Evolutionary conservation across 2,888 invertebrate genomes (phyloP).

Genomic region (Priocnemis perturbator): DNA sequence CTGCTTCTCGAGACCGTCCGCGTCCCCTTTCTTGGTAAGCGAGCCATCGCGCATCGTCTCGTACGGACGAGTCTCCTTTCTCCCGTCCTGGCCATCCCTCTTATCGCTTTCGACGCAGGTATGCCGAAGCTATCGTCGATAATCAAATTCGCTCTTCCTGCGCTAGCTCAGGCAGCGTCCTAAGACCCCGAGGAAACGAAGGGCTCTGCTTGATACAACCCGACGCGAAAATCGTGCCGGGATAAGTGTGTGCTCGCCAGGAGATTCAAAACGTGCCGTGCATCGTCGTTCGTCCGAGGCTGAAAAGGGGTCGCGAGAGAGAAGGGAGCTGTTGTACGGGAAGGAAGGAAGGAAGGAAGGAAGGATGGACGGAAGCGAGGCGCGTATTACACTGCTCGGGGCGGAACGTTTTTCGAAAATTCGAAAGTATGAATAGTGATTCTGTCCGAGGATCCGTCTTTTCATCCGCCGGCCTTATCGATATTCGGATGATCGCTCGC

Average conservation of each 20-base stretch:
- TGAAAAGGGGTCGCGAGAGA: background rate
- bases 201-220: constrained; percentile 7
- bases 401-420: too few relatives aligned
- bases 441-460: too few relatives aligned
- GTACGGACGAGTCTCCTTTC: too few relatives aligned
- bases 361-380: background rate
- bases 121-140: constrained; percentile 18
- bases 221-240: constrained; percentile 4
- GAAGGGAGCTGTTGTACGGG: background rate
- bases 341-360: background rate
- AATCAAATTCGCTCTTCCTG: constrained; percentile 28
- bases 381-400: too few relatives aligned
- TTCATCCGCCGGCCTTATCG: too few relatives aligned
- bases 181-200: constrained; percentile 2
- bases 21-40: too few relatives aligned
- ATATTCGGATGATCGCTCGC: too few relatives aligned
- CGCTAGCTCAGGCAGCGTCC: background rate
- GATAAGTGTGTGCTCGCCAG: constrained; percentile 9
- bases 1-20: too few relatives aligned
- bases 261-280: constrained; percentile 27
- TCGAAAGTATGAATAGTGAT: too few relatives aligned
- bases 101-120: constrained; percentile 16
- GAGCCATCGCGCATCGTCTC: too few relatives aligned
- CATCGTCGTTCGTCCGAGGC: constrained; percentile 6
- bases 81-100: background rate